Conservation (phyloP, 2,113 vertebrate species). For the Capreolus pygargus region DNA sequence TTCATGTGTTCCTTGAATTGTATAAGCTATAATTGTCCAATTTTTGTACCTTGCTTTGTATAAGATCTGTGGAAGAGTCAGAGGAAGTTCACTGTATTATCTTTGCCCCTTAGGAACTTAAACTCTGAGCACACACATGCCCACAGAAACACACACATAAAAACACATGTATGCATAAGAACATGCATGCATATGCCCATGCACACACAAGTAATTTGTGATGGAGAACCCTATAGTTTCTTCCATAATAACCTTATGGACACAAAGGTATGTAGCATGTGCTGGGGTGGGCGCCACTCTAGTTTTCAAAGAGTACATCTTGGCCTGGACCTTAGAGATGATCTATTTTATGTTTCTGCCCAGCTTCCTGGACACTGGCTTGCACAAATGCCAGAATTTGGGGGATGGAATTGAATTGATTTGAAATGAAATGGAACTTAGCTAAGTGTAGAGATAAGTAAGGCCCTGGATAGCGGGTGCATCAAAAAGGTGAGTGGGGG, state of each 20-base stretch:
- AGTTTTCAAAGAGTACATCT: background rate
- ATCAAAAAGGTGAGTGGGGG: too few species aligned
- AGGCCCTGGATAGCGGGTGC: fast-evolving
- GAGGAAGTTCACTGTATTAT: background rate
- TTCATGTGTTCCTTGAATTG: background rate
- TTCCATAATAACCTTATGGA: background rate
- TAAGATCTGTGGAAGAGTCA: background rate
- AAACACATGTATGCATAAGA: background rate
- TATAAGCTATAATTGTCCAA: background rate
- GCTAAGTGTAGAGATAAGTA: background rate
- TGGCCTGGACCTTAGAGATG: background rate
- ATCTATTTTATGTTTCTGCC: background rate
- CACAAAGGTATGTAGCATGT: background rate
- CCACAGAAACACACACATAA: background rate
- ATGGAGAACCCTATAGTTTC: background rate
- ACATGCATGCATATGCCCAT: background rate
- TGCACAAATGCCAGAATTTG: background rate
- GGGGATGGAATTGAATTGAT: background rate
- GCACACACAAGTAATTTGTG: background rate
- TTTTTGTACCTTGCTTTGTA: background rate
- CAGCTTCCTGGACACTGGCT: background rate
- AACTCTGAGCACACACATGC: background rate
- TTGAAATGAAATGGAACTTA: background rate
- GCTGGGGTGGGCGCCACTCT: background rate
- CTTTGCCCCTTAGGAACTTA: background rate